These are phyloP conservation scores for Trimorus sp. DNA, from an alignment of 2,888 invertebrate species.

Conservation along the genomic window DNA sequence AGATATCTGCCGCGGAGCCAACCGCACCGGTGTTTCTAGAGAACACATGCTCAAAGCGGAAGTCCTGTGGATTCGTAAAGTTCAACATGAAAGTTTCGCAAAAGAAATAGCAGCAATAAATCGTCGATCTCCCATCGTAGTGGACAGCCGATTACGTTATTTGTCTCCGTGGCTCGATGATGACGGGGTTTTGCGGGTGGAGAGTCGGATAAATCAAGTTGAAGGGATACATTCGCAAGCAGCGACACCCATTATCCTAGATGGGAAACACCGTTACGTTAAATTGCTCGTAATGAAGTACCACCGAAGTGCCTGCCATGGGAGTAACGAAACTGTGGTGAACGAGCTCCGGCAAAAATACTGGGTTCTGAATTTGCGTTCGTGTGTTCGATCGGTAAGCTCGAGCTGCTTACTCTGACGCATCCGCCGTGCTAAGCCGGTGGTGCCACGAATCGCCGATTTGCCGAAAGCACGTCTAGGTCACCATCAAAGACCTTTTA, in stretches of 20 bases:
- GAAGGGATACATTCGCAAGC: background rate
- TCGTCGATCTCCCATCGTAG: background rate
- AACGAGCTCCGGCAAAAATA: conserved; percentile 10
- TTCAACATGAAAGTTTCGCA: background rate
- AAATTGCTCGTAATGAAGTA: background rate
- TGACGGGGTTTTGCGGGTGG: background rate
- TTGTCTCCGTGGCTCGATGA: background rate
- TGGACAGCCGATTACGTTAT: background rate
- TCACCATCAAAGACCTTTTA: background rate
- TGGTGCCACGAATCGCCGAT: conserved; percentile 3
- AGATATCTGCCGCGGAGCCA: no score
- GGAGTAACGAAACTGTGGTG: conserved; percentile 4
- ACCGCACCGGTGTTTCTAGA: background rate
- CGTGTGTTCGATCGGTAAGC: background rate
- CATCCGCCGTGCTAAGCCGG: background rate
- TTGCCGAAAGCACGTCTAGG: conserved; percentile 6
- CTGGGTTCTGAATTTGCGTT: conserved; percentile 2
- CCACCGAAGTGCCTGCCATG: background rate
- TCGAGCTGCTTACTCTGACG: background rate
- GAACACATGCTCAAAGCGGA: background rate
- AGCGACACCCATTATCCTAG: background rate
- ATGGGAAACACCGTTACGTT: background rate
- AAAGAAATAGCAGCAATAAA: background rate
- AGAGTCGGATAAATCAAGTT: background rate
- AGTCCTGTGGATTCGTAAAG: background rate